Base-by-base conservation (phyloP, 2,888 invertebrate genomes). In the Tachina lurida region DNA sequence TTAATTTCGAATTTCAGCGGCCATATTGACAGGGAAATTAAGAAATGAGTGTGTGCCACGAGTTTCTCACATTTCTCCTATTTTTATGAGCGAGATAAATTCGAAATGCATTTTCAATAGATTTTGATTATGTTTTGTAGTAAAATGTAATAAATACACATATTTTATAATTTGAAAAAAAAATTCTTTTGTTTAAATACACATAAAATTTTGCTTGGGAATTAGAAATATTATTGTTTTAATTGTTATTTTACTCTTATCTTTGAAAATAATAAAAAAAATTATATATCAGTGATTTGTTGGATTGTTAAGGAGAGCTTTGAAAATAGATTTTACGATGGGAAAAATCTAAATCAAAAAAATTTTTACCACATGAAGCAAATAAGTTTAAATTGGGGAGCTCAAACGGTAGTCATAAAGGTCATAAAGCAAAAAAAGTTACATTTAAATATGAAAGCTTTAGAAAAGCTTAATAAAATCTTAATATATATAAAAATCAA, bases 1-100 rank as follows among this genome's bases (percentile, higher is more conserved):
- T 78, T 52, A 78, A 78, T 39, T 62, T 62, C n/a, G 54, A 62
- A 52, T 78, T 62, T 70, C 49, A 54, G 43, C 70, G 43, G 60
- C 13, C 60, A 9, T 49, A 54, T 31, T 43, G 22, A 31, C 47
- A 31, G 19, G 62, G 47, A 41, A 49, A 10, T 31, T 5, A 22
- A 56, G 10, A 41, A 19, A 10, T 31, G 15, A 9, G 17, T 15
- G 3, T 17, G 10, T 56, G 56, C 56, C 56, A 67, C 65, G 17
- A 58, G 67, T 58, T 15, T 31, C 56, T 22, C 47, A 39, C 67
- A 45, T 49, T 41, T 68, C n/a, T 47, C 56, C 56, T n/a, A 39
- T 47, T 67, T 76, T 68, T 67, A 58, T 41, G 39, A 12, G 9
- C 4, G 43, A 63, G 41, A 52, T 74, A 52, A 63, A 45, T 75